These are phyloP conservation scores for Leptura quadrifasciata DNA, from an alignment of 2,888 invertebrate species.

Conservation along the genomic window DNA sequence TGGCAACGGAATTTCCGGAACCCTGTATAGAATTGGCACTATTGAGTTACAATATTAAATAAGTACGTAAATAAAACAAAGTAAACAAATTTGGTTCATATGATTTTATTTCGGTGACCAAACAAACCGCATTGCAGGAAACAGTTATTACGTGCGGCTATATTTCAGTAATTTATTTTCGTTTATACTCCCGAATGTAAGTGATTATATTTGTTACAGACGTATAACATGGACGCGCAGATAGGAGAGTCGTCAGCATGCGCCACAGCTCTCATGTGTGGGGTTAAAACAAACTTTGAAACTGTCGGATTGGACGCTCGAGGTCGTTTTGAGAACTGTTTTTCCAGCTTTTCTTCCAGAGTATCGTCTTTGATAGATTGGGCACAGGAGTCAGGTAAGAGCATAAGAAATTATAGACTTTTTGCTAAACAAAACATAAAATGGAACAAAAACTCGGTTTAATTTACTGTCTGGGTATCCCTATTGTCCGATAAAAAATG, in stretches of 20 bases:
- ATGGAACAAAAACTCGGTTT: slow-evolving; percentile 6
- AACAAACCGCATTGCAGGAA: not conserved
- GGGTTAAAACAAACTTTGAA: slow-evolving; percentile 81
- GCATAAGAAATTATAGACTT: slow-evolving; percentile 16
- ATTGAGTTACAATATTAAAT: no score
- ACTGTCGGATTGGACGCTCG: slow-evolving; percentile 79
- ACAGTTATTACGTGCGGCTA: not conserved
- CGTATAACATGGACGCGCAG: slow-evolving; percentile 81
- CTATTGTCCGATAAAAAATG: slow-evolving; percentile 8
- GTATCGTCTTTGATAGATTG: slow-evolving; percentile 78
- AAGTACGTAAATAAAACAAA: no score
- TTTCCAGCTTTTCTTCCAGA: slow-evolving; percentile 75
- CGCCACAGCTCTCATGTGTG: slow-evolving; percentile 81
- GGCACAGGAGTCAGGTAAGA: slow-evolving; percentile 78
- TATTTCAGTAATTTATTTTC: not conserved
- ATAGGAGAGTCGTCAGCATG: slow-evolving; percentile 82
- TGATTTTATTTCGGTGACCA: no score
- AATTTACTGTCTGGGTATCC: slow-evolving; percentile 20
- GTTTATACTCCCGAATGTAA: not conserved
- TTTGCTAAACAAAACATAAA: slow-evolving; percentile 18
- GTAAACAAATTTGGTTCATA: no score
- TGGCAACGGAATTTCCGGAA: no score
- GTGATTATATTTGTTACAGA: slow-evolving; percentile 74
- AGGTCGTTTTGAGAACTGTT: slow-evolving; percentile 77
- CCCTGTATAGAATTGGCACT: no score